Base-by-base conservation (phyloP, 2,888 invertebrate species). In the Bembecia ichneumoniformis region DNA sequence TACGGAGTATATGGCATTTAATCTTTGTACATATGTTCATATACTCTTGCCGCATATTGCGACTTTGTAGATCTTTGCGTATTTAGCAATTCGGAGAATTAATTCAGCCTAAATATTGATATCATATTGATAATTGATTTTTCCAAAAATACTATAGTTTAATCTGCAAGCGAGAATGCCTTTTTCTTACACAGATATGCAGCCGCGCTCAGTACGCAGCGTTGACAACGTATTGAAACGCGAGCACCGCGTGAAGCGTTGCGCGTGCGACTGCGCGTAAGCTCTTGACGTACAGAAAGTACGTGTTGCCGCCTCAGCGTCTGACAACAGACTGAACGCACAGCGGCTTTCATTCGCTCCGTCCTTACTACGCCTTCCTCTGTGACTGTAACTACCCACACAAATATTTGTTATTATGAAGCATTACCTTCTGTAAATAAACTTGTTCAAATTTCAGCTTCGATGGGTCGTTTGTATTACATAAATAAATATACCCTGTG, bases 231-330 rank as follows among this genome's bases (percentile, higher is more conserved):
- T 81, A 66, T 74, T 73, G 62, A 86, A 87, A 58, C 86, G 84
- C 49, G 89, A 90, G 63, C 92, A 92, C 75, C 90, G 92, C 65
- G 90, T 92, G 40, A 92, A 92, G 77, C 91, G 93, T 68, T 93
- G 92, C 82, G 90, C 92, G 58, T 94, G 94, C 84, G 90, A 91
- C 80, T 94, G 94, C 88, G 90, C 88, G 57, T 92, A 76, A 60
- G 52, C 51, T 9, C 44, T 45, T 49, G 51, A 52, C 49, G 51
- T 28, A 28, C 28, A 2, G 9, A 28, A 28, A 28, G 28, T 28
- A 28, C 35, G 47, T 14, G 40, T 28, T 48, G 89, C 66, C 28
- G 28, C 28, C 28, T 16, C 14, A 46, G 14, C 46, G 43, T 16
- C 43, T n/a, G 14, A 40, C 43, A 40, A n/a, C 43, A 40, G 14